Evolutionary conservation across 2,113 vertebrate genomes (phyloP).

Genomic region (Carlito syrichta): DNA sequence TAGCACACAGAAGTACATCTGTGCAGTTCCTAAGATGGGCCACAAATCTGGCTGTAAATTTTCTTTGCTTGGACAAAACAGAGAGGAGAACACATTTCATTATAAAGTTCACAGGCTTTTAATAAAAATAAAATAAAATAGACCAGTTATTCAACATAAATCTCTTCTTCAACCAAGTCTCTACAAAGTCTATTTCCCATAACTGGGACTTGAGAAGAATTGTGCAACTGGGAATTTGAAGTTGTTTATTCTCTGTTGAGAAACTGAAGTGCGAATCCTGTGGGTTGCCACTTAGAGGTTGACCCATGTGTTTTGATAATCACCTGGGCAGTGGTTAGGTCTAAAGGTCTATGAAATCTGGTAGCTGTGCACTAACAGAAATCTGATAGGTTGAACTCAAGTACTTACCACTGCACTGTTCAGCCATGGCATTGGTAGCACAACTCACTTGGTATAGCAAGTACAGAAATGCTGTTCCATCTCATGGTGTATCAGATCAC

Average conservation of each 20-base stretch:
- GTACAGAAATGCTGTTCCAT: not conserved
- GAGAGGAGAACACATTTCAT: conserved; percentile 27
- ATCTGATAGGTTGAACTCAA: not conserved
- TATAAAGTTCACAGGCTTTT: not conserved
- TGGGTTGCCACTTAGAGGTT: not conserved
- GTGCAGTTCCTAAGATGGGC: not conserved
- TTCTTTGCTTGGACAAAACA: conserved; percentile 7
- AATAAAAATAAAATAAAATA: conserved; percentile 21
- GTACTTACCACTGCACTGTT: not conserved
- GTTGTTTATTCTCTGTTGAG: not conserved
- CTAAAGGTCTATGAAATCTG: not conserved
- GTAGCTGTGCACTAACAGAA: not conserved
- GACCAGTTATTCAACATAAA: not conserved
- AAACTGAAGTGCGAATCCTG: not conserved
- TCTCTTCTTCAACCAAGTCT: not conserved
- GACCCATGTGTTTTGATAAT: not conserved
- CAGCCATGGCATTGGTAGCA: not conserved
- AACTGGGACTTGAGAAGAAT: not conserved
- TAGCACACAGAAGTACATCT: not conserved
- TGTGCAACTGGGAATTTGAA: not conserved
- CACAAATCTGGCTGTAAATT: not conserved
- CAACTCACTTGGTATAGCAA: too few relatives aligned
- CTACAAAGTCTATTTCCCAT: not conserved
- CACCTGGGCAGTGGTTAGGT: not conserved
- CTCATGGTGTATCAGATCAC: not conserved